Evolutionary conservation across 2,888 invertebrate species (phyloP).

Genomic region (Argynnis bischoffii): DNA sequence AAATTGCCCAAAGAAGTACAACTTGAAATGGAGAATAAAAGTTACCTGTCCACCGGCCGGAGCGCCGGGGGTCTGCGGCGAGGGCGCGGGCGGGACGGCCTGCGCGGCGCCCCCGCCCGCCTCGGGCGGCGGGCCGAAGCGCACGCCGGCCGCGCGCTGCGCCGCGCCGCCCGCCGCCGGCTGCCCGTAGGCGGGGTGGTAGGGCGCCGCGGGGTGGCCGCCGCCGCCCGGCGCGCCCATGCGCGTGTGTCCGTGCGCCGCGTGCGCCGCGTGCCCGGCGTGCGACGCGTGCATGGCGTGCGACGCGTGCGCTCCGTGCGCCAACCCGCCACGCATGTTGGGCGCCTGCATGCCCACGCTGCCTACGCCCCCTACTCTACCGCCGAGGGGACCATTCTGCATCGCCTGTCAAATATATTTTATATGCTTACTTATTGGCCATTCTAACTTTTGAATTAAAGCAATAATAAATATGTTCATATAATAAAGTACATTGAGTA

Average conservation of each 20-base stretch:
- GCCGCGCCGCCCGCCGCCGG: conserved; percentile 74
- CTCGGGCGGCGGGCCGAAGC: conserved; percentile 68
- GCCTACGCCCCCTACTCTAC: conserved; percentile 66
- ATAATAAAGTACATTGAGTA: too few relatives aligned
- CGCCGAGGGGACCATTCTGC: conserved; percentile 90
- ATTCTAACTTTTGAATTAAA: neutral
- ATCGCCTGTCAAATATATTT: conserved; percentile 73
- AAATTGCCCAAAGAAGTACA: neutral
- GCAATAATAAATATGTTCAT: too few relatives aligned
- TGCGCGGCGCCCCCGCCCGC: conserved; percentile 81
- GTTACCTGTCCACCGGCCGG: conserved; percentile 81
- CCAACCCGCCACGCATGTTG: conserved; percentile 81
- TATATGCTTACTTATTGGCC: conserved; percentile 3
- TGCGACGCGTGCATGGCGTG: conserved; percentile 72
- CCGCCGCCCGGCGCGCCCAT: conserved; percentile 74
- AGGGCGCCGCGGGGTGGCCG: conserved; percentile 81
- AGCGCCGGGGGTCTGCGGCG: conserved; percentile 89
- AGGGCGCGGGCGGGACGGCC: conserved; percentile 89
- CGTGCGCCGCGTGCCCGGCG: conserved; percentile 68
- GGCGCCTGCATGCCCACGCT: conserved; percentile 57
- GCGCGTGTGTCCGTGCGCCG: conserved; percentile 66
- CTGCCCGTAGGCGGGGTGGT: conserved; percentile 82
- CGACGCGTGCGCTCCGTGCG: conserved; percentile 72
- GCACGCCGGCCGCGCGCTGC: conserved; percentile 54
- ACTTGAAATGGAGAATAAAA: neutral